Conservation (phyloP, 2,888 invertebrate genomes). For the Tetropium fuscum region DNA sequence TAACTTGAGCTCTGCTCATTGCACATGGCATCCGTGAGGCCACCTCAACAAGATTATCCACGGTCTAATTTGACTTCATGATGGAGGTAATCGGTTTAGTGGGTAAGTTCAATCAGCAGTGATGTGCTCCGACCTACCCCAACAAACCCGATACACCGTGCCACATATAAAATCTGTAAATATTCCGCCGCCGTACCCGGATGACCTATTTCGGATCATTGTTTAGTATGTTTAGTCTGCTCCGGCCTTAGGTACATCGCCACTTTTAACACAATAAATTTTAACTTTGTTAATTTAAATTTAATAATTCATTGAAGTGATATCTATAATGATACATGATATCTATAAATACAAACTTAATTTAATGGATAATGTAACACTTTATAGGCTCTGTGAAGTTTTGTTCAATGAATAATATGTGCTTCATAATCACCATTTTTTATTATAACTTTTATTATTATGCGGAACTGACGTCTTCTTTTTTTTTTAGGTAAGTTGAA, state of each 20-base stretch:
- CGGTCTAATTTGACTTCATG: constrained; percentile 10
- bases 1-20: too few species aligned
- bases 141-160: constrained; percentile 20
- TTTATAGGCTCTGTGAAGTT: too few species aligned
- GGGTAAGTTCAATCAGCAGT: constrained; percentile 13
- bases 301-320: too few species aligned
- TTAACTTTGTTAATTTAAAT: too few species aligned
- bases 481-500: constrained; percentile 13
- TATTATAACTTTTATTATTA: too few species aligned
- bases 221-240: constrained; percentile 20
- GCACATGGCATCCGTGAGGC: not conserved
- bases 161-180: constrained; percentile 19
- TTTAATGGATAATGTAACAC: too few species aligned
- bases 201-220: constrained; percentile 16
- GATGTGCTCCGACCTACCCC: constrained; percentile 19
- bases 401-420: too few species aligned
- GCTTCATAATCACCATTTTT: too few species aligned
- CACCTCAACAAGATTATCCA: constrained; percentile 15
- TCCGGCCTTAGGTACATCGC: too few species aligned
- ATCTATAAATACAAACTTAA: too few species aligned
- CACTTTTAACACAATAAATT: too few species aligned
- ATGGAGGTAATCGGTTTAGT: constrained; percentile 15
- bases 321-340: too few species aligned
- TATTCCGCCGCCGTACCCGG: not conserved
- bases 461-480: not conserved